Base-by-base conservation (phyloP, 2,113 vertebrate species). In the Fregetta grallaria region DNA sequence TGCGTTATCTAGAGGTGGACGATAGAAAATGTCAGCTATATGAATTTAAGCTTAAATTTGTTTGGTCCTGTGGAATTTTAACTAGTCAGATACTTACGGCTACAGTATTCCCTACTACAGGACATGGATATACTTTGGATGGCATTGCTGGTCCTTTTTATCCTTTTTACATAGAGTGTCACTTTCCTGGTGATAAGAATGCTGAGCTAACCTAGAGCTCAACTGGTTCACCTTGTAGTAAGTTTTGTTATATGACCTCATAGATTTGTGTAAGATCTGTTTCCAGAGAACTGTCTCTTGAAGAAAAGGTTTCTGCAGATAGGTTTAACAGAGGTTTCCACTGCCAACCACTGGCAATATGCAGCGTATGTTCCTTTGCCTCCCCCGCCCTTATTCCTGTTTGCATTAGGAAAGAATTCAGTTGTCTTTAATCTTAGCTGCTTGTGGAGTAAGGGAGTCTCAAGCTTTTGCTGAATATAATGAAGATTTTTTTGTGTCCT, bases 321-420 rank as follows among this genome's bases (percentile, higher is more conserved):
- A 38, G 34, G 38, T 78, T 77, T 74, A 44, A 21, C 8, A 49
- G 77, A 15, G 4, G 27, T 56, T 80, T 76, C 63, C 1, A n/a
- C 9, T 14, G 6, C 1, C 0, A 20, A 30, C 38, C 30, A 3
- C 32, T 63, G 42, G 15, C 30, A 44, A 2, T 4, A 4, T n/a
- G 19, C 56, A 83, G 18, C 16, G 10, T 19, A 12, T 36, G 13
- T 65, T 76, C 58, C 30, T 59, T 80, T 72, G 12, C 16, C 25
- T 66, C 44, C 4, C 6, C 3, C 5, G 1, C 44, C 4, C 15
- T 36, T 59, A 34, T 42, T 63, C 21, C 21, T 85, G 0, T 66
- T 65, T 84, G 34, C 5, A 2, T 36, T 71, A 47, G 44, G 47
- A 36, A 18, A n/a, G 21, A 71, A 50, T 71, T 77, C 15, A 27